Evolutionary conservation across 2,888 invertebrate species (phyloP).

Genomic region (Muscina levida): DNA sequence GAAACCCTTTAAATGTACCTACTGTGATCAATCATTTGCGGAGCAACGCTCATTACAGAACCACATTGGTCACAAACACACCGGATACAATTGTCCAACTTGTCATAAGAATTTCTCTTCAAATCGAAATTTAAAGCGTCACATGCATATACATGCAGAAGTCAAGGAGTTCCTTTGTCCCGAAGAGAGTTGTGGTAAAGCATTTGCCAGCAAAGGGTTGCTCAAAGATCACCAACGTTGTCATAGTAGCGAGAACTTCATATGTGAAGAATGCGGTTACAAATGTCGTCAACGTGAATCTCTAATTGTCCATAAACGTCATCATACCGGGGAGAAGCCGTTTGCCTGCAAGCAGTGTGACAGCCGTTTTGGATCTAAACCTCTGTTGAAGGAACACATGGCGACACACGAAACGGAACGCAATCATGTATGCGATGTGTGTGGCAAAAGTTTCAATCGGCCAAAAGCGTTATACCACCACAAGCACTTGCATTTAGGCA

Average conservation of each 20-base stretch:
- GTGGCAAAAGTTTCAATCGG: constrained; percentile 71
- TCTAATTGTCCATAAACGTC: constrained; percentile 73
- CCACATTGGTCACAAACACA: constrained; percentile 48
- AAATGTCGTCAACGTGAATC: constrained; percentile 70
- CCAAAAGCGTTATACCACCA: constrained; percentile 71
- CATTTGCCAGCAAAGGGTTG: constrained; percentile 72
- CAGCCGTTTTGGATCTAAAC: constrained; percentile 65
- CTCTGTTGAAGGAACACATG: constrained; percentile 66
- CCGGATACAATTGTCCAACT: constrained; percentile 44
- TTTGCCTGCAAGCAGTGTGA: constrained; percentile 68
- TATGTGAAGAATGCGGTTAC: constrained; percentile 67
- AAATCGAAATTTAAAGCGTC: constrained; percentile 50
- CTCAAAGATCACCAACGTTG: constrained; percentile 68
- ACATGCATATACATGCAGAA: constrained; percentile 52
- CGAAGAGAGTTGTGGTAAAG: constrained; percentile 72
- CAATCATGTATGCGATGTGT: constrained; percentile 71
- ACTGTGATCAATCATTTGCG: constrained; percentile 55
- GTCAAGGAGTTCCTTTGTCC: constrained; percentile 69
- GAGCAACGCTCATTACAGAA: constrained; percentile 45
- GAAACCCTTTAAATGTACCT: constrained; percentile 51
- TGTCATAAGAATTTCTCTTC: constrained; percentile 50
- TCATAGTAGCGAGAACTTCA: constrained; percentile 66
- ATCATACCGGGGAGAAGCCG: constrained; percentile 76
- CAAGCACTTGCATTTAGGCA: constrained; percentile 70
- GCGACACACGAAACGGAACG: constrained; percentile 67